These are phyloP conservation scores for Cinclus cinclus DNA, from an alignment of 2,113 vertebrate genomes.

Conservation along the genomic window DNA sequence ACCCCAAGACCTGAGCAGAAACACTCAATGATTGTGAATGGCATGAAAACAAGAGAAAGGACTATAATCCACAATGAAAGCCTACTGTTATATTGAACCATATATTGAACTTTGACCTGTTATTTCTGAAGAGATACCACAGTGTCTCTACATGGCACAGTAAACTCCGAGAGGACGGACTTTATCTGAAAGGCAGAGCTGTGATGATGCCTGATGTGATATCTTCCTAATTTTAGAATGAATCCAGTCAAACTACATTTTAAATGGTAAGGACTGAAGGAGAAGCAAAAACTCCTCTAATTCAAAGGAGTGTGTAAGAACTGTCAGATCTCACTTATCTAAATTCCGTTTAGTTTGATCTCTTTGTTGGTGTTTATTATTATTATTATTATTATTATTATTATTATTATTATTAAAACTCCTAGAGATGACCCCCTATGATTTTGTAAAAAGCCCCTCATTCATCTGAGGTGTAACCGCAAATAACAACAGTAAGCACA, in stretches of 20 bases:
- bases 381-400: background rate
- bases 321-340: background rate
- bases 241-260: slow-evolving; percentile 4
- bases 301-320: background rate
- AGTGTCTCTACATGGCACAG: background rate
- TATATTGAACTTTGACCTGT: background rate
- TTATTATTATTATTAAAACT: background rate
- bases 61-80: background rate
- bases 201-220: background rate
- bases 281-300: slow-evolving; percentile 2
- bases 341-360: background rate
- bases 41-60: slow-evolving; percentile 12
- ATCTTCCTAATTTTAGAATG: background rate
- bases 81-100: background rate
- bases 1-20: slow-evolving; percentile 1
- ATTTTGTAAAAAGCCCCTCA: background rate
- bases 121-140: background rate
- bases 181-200: background rate
- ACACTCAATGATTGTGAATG: background rate
- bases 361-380: background rate
- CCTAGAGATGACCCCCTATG: background rate
- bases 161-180: background rate
- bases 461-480: background rate
- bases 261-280: background rate
- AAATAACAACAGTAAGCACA: background rate